Evolutionary conservation across 1,140 invertebrate genomes (phyloP).

Genomic region (Bombus waltoni): DNA sequence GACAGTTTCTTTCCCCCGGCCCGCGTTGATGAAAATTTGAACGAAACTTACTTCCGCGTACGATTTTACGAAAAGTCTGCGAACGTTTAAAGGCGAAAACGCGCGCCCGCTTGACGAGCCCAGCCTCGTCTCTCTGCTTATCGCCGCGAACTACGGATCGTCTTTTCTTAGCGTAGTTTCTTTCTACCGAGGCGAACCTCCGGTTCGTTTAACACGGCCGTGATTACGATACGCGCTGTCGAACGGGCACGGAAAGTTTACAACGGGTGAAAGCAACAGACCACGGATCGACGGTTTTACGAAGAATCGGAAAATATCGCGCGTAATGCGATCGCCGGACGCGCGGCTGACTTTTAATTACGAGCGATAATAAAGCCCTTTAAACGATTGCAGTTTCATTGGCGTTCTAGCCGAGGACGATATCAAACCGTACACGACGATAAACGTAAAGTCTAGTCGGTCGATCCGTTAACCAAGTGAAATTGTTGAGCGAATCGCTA

Average conservation of each 20-base stretch:
- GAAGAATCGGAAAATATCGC: neutral
- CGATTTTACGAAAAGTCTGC: conserved; percentile 26
- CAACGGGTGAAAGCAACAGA: neutral
- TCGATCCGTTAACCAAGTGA: conserved; percentile 48
- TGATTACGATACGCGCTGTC: no score
- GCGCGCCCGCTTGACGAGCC: neutral
- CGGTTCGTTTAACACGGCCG: neutral
- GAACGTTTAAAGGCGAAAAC: conserved; percentile 19
- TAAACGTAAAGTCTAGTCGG: conserved; percentile 14
- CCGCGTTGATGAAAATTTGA: conserved; percentile 66
- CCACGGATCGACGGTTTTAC: no score
- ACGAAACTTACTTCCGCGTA: conserved; percentile 45
- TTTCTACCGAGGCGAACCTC: neutral
- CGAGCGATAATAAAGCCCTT: neutral
- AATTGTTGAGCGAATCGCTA: conserved; percentile 41
- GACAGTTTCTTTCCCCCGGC: conserved; percentile 11
- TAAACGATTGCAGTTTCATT: conserved; percentile 23
- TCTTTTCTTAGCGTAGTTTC: no score
- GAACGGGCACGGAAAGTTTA: no score
- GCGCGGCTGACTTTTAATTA: neutral
- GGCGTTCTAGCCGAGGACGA: neutral
- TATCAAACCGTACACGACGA: conserved; percentile 10
- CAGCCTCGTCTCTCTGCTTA: neutral
- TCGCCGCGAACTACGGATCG: conserved; percentile 1
- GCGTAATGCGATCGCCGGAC: neutral